phyloP scores from a whole-genome alignment of 2,888 invertebrate species.

The Crematogaster levior region DNA sequence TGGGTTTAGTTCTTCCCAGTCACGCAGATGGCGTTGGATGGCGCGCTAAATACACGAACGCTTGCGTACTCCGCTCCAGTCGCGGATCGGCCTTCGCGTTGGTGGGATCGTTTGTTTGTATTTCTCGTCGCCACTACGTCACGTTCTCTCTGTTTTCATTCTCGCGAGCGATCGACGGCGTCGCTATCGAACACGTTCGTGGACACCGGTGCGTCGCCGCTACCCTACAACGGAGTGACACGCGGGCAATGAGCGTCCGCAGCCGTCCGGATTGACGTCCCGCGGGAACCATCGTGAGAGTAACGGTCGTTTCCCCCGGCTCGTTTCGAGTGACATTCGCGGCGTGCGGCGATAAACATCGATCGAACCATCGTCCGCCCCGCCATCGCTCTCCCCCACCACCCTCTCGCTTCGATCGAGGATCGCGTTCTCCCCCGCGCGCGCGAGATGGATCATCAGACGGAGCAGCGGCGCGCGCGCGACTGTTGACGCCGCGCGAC shows the following conservation, averaged over 20 bases:
- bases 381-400: background rate
- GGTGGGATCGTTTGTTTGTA: constrained; percentile 55
- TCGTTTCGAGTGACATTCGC: constrained; percentile 29
- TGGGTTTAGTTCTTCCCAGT: background rate
- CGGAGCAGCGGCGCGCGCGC: constrained; percentile 4
- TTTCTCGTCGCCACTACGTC: background rate
- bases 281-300: background rate
- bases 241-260: no score
- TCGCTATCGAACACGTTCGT: background rate
- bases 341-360: constrained; percentile 22
- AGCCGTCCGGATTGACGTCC: background rate
- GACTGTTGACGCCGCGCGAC: constrained; percentile 32
- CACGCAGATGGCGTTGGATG: constrained; percentile 5
- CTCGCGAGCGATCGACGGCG: constrained; percentile 5
- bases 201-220: background rate
- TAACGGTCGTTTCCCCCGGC: constrained; percentile 28
- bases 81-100: constrained; percentile 83
- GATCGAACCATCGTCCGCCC: background rate
- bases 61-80: constrained; percentile 75
- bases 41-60: constrained; percentile 31
- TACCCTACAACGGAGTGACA: constrained; percentile 3
- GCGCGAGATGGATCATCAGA: constrained; percentile 7
- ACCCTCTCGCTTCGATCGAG: background rate
- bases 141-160: constrained; percentile 34
- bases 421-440: background rate